Evolutionary conservation across 1,140 invertebrate species (phyloP).

Genomic region (Augochlora pura): DNA sequence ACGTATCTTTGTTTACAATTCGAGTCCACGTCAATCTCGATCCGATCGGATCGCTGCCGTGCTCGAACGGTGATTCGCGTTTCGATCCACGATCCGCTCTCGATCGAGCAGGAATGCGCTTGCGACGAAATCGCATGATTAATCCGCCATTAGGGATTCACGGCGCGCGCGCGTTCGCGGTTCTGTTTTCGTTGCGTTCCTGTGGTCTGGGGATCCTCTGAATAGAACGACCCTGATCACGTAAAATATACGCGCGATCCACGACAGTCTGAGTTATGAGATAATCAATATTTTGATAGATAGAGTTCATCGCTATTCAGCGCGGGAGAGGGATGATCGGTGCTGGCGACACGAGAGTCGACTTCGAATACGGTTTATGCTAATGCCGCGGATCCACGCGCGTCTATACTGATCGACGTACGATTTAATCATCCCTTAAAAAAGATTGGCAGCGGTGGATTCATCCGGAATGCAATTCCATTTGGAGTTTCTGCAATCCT

Average conservation of each 20-base stretch:
- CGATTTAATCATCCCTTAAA: too few species aligned
- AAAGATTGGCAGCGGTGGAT: too few species aligned
- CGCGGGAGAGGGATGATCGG: not conserved
- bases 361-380: too few species aligned
- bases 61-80: constrained; percentile 14
- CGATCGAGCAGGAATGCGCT: constrained; percentile 23
- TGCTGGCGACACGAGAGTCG: too few species aligned
- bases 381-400: too few species aligned
- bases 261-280: not conserved
- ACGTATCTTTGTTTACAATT: constrained; percentile 40
- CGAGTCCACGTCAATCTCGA: constrained; percentile 22
- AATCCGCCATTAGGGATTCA: constrained; percentile 40
- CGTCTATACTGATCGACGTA: too few species aligned
- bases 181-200: not conserved
- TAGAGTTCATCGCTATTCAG: not conserved
- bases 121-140: constrained; percentile 28
- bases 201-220: not conserved
- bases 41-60: too few species aligned
- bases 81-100: constrained; percentile 9
- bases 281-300: constrained; percentile 1
- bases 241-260: not conserved
- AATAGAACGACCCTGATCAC: not conserved
- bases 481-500: too few species aligned
- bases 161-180: not conserved
- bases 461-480: too few species aligned